A percentile compares a stretch with the other conserved stretches of the same genome.
These are phyloP conservation scores for Syrmaticus mikado DNA, from an alignment of 2,113 vertebrate species.

Conservation along the genomic window DNA sequence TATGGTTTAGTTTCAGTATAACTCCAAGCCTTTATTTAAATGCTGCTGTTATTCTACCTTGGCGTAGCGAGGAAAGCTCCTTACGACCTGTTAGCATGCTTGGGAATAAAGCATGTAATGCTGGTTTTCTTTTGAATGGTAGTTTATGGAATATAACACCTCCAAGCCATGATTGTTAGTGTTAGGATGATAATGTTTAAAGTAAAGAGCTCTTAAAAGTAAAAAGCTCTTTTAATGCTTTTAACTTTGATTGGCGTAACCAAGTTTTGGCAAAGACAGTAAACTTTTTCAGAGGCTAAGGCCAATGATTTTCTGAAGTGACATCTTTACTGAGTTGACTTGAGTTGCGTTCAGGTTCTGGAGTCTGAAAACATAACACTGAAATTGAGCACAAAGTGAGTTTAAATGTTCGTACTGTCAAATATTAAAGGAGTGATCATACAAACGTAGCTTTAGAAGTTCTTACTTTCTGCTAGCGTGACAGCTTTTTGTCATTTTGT, in stretches of 20 bases:
- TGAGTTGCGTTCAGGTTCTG: too few relatives aligned
- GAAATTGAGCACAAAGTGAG: background rate
- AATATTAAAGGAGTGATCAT: background rate
- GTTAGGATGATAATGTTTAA: background rate
- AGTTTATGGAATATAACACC: background rate
- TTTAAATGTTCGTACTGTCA: background rate
- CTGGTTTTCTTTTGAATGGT: background rate
- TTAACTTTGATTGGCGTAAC: background rate
- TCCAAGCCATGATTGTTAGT: background rate
- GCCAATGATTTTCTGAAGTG: background rate
- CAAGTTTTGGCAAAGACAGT: background rate
- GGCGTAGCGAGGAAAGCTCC: background rate
- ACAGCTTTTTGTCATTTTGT: background rate
- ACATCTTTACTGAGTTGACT: background rate
- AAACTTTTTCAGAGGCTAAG: background rate
- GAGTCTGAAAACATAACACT: background rate
- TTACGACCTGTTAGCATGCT: background rate
- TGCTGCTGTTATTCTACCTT: background rate
- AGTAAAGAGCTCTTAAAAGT: background rate
- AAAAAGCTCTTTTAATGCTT: background rate
- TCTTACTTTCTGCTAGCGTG: background rate
- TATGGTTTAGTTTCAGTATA: background rate
- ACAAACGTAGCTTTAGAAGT: background rate
- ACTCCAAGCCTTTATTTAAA: background rate
- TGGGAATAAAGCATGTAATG: background rate